Evolutionary conservation across 92 coral and sea anemone genomes (phyloP), one percentile per base, ranked within the genome.

Genomic region (Phenganax stokvisi): DNA sequence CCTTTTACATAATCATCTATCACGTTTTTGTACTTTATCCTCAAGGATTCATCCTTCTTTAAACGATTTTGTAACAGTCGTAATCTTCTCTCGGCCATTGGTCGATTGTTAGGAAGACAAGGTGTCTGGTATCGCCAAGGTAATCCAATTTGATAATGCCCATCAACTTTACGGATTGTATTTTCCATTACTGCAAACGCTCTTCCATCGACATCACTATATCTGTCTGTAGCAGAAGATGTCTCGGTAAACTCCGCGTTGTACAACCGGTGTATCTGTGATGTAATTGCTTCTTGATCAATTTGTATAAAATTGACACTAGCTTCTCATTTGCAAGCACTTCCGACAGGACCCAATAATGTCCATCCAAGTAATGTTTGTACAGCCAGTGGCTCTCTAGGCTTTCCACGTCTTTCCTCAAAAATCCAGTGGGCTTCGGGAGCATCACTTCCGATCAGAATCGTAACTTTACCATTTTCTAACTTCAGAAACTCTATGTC

Each of bases 111-210:
- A 3, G 90, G 96, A 54, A 90, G 85, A 74, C 83, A 65, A 6
- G 89, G 89, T 53, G 81, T 57, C 12, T 79, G 76, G 20, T 88
- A 31, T 6, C 89, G 83, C 66, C 89, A 90, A 28, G 91, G 89
- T 57, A 90, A 85, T 47, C 74, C 80, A 12, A 90, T 12, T 29
- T 89, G 92, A 74, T 89, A 87, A 71, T 89, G 96, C 64, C 92
- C 92, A 67, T 91, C 64, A 62, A 87, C 87, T 25, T 86, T 71
- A 52, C 74, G 69, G 53, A 75, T 89, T 6, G 96, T 86, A 54
- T 56, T 79, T 30, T 91, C 90, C 89, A 91, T 91, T 2, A 85
- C 71, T 13, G 73, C 57, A 8, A 80, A 79, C 44, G 96, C 89
- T 84, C 63, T 81, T 91, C 90, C 7, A 85, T 31, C 13, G 89